phyloP scores from a whole-genome alignment of 2,113 vertebrate genomes.

The Sapayoa aenigma region DNA sequence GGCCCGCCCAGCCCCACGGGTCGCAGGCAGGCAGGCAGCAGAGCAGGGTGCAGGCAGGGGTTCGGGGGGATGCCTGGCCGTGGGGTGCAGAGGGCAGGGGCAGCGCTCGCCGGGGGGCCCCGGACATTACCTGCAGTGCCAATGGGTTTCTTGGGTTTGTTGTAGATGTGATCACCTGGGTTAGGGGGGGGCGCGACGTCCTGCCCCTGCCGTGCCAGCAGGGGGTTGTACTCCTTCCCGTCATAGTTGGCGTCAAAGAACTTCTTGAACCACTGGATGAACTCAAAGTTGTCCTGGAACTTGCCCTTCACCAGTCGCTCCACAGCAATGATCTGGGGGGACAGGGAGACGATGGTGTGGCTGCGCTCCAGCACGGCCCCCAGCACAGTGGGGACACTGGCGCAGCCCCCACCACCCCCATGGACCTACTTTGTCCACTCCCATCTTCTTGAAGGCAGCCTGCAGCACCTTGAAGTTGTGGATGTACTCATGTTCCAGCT shows the following conservation, averaged over 20 bases:
- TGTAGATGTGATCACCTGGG: conserved; percentile 98
- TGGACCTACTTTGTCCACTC: conserved; percentile 90
- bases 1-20: background rate
- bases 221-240: conserved; percentile 96
- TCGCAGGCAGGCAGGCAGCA: background rate
- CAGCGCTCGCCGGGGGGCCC: conserved; percentile 48
- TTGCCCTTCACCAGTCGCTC: conserved; percentile 96
- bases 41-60: background rate
- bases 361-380: rapidly evolving
- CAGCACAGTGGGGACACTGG: rapidly evolving
- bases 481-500: conserved; percentile 96
- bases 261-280: conserved; percentile 99
- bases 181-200: conserved; percentile 87
- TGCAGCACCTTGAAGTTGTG: conserved; percentile 99
- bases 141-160: conserved; percentile 94
- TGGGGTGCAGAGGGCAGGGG: conserved; percentile 10
- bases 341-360: background rate
- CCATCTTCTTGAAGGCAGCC: conserved; percentile 96
- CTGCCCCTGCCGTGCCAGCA: conserved; percentile 94
- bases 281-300: conserved; percentile 99
- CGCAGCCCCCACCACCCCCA: rapidly evolving
- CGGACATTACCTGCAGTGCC: conserved; percentile 87
- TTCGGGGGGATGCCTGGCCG: background rate
- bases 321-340: conserved; percentile 91
- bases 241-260: conserved; percentile 99